Percentiles rank a stretch among this genome's conserved stretches.
phyloP scores from a whole-genome alignment of 2,888 invertebrate species.

The Conus canariensis region DNA sequence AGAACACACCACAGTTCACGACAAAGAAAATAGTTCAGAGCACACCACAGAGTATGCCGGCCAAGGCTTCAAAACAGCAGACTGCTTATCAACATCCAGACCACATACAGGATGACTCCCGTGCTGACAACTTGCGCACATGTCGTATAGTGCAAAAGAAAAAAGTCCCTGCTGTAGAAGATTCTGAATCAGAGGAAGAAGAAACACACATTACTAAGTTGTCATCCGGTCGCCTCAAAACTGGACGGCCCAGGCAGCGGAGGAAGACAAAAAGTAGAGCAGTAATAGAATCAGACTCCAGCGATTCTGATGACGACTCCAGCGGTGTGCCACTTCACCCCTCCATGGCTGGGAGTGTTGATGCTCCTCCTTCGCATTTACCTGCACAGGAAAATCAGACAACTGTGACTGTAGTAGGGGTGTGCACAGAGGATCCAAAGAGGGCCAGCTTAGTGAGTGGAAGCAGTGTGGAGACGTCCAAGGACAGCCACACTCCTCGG shows the following conservation, averaged over 20 bases:
- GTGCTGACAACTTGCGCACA: neutral
- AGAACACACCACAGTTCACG: too few relatives aligned
- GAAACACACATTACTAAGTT: neutral
- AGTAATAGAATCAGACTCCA: slow-evolving; percentile 4
- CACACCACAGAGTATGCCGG: neutral
- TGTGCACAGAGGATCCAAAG: neutral
- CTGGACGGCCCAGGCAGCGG: neutral
- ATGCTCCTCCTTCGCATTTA: neutral
- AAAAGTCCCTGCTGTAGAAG: neutral
- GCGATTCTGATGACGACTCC: neutral
- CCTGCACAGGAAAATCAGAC: neutral
- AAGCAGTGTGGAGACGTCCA: too few relatives aligned
- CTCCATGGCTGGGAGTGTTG: neutral
- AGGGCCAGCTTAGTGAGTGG: neutral
- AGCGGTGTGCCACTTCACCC: neutral
- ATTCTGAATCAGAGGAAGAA: neutral
- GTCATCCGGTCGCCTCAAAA: neutral
- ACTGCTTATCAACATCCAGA: neutral
- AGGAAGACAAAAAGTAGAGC: neutral
- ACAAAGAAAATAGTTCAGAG: too few relatives aligned
- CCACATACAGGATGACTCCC: neutral
- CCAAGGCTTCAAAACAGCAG: neutral
- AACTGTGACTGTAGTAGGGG: neutral
- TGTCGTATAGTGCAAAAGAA: neutral
- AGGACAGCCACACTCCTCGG: too few relatives aligned